Percentiles rank a stretch among this genome's conserved stretches.
phyloP scores from a whole-genome alignment of 2,797 vertebrate genomes.

The Oreochromis mossambicus region DNA sequence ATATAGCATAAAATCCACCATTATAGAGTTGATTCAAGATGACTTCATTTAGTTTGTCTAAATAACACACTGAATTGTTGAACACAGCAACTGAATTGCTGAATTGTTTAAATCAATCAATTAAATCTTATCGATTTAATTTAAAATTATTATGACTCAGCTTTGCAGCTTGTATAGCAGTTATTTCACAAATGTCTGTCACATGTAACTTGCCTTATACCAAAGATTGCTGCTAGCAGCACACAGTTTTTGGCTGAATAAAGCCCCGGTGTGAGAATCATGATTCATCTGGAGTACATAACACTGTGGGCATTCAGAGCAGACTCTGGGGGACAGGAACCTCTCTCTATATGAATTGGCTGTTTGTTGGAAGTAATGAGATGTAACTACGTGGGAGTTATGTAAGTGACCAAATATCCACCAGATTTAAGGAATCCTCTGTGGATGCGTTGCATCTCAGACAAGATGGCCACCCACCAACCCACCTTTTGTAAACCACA shows the following conservation, averaged over 20 bases:
- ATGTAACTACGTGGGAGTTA: conserved; percentile 76
- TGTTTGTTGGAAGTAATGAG: conserved; percentile 71
- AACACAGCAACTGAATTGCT: neutral
- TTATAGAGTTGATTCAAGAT: neutral
- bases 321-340: conserved; percentile 59
- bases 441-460: conserved; percentile 49
- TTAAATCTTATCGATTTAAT: neutral
- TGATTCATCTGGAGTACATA: conserved; percentile 70
- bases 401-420: conserved; percentile 73
- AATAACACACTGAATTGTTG: neutral
- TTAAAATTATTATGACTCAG: neutral
- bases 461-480: conserved; percentile 71
- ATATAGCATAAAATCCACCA: neutral
- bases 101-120: neutral
- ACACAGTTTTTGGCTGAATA: conserved; percentile 44
- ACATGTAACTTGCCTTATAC: conserved; percentile 9
- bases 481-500: conserved; percentile 72
- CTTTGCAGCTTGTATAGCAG: neutral
- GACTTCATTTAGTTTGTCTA: neutral
- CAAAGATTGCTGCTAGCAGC: conserved; percentile 20
- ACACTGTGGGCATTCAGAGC: conserved; percentile 69
- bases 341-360: conserved; percentile 65
- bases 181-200: conserved; percentile 14
- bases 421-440: conserved; percentile 65
- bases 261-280: conserved; percentile 51